phyloP scores from a whole-genome alignment of 2,797 vertebrate species.

The Hyperoplus lanceolatus region DNA sequence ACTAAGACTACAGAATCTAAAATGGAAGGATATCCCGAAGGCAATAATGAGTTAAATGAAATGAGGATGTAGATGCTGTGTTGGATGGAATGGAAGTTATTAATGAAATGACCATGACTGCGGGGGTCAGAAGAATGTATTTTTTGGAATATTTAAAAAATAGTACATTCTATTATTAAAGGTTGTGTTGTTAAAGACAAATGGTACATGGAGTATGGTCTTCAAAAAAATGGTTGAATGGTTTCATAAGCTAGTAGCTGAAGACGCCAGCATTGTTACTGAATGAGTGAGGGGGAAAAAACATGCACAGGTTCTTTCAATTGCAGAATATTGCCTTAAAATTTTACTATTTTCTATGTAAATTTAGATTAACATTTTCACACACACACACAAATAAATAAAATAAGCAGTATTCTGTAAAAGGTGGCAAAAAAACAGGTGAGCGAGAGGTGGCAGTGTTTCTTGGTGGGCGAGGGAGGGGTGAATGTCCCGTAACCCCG shows the following conservation, averaged over 20 bases:
- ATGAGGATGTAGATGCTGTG: background rate
- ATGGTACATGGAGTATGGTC: conserved; percentile 4
- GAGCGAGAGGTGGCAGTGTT: conserved; percentile 76
- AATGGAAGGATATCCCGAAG: background rate
- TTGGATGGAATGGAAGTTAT: background rate
- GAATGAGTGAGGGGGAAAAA: conserved; percentile 17
- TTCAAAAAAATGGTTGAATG: conserved; percentile 22
- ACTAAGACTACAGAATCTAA: background rate
- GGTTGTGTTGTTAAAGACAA: conserved; percentile 3
- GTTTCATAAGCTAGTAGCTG: conserved; percentile 24
- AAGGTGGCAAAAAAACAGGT: conserved; percentile 61
- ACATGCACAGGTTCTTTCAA: conserved; percentile 48
- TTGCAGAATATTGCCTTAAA: conserved; percentile 2
- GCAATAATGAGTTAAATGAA: background rate
- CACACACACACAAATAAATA: conserved; percentile 12
- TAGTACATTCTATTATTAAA: background rate
- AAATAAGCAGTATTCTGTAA: conserved; percentile 55
- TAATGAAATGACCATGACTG: conserved; percentile 16
- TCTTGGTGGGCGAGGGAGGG: conserved; percentile 65
- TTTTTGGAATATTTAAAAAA: background rate
- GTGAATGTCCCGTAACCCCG: conserved; percentile 47
- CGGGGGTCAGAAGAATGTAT: conserved; percentile 21
- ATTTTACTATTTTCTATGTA: conserved; percentile 9
- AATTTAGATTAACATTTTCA: conserved; percentile 19
- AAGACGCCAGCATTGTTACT: conserved; percentile 19